Percentiles rank a stretch among this genome's conserved stretches.
Evolutionary conservation across 2,888 invertebrate species (phyloP).

Genomic region (Allacma fusca): DNA sequence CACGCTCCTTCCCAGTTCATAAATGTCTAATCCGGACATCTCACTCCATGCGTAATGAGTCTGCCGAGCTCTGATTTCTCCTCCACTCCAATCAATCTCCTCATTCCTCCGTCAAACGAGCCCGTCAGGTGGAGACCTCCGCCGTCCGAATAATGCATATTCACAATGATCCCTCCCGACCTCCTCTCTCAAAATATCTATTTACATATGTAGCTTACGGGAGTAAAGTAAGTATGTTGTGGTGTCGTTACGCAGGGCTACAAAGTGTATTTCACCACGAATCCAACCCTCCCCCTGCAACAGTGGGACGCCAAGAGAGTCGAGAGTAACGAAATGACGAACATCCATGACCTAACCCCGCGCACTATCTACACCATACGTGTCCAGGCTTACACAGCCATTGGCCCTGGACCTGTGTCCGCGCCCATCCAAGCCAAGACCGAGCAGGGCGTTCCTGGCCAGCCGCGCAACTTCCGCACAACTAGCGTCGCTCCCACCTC

Average conservation of each 20-base stretch:
- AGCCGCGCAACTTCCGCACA: slow-evolving; percentile 88
- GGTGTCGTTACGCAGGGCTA: slow-evolving; percentile 84
- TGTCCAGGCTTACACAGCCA: slow-evolving; percentile 91
- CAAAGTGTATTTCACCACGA: slow-evolving; percentile 95
- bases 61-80: neutral
- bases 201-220: too few relatives aligned
- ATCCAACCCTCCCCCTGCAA: slow-evolving; percentile 83
- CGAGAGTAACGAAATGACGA: slow-evolving; percentile 90
- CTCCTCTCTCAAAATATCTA: too few relatives aligned
- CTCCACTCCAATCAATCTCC: neutral
- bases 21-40: slow-evolving; percentile 10
- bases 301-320: slow-evolving; percentile 94
- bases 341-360: slow-evolving; percentile 88
- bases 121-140: too few relatives aligned
- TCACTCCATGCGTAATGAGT: slow-evolving; percentile 16
- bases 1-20: neutral
- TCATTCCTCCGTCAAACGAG: neutral
- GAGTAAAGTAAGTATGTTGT: too few relatives aligned
- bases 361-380: slow-evolving; percentile 93
- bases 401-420: slow-evolving; percentile 94
- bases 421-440: slow-evolving; percentile 98
- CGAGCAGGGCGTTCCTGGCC: slow-evolving; percentile 95
- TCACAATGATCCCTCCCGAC: neutral
- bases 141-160: neutral
- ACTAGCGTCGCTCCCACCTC: slow-evolving; percentile 88